phyloP scores from a whole-genome alignment of 2,113 vertebrate genomes.

The Polypterus bichir region DNA sequence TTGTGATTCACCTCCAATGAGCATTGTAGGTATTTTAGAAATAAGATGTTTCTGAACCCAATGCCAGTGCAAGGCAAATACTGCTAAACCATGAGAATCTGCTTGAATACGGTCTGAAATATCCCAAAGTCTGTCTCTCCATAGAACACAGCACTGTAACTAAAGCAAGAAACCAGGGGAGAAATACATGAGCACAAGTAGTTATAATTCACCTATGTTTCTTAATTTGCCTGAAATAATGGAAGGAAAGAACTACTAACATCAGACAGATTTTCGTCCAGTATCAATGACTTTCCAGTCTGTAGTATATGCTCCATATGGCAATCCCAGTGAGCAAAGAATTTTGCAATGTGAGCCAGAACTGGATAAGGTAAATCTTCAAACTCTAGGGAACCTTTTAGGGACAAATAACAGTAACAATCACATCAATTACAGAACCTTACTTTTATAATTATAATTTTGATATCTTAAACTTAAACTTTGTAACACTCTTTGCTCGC shows the following conservation, averaged over 20 bases:
- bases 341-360: slow-evolving; percentile 72
- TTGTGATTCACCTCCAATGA: slow-evolving; percentile 53
- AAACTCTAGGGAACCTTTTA: slow-evolving; percentile 68
- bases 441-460: too few relatives aligned
- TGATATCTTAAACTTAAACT: too few relatives aligned
- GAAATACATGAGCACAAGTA: not conserved
- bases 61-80: slow-evolving; percentile 89
- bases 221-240: not conserved
- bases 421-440: not conserved
- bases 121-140: slow-evolving; percentile 81
- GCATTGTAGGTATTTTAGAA: slow-evolving; percentile 57
- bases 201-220: too few relatives aligned
- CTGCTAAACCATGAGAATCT: slow-evolving; percentile 60
- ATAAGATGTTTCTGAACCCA: slow-evolving; percentile 86
- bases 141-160: slow-evolving; percentile 54
- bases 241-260: slow-evolving; percentile 23
- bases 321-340: slow-evolving; percentile 78
- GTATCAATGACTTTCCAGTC: slow-evolving; percentile 58
- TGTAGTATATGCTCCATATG: slow-evolving; percentile 65
- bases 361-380: slow-evolving; percentile 71
- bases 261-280: slow-evolving; percentile 63
- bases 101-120: slow-evolving; percentile 56
- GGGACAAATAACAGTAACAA: slow-evolving; percentile 16
- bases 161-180: slow-evolving; percentile 16
- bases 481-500: too few relatives aligned